phyloP scores from a whole-genome alignment of 2,797 vertebrate species.

The Orestias chungarensis region DNA sequence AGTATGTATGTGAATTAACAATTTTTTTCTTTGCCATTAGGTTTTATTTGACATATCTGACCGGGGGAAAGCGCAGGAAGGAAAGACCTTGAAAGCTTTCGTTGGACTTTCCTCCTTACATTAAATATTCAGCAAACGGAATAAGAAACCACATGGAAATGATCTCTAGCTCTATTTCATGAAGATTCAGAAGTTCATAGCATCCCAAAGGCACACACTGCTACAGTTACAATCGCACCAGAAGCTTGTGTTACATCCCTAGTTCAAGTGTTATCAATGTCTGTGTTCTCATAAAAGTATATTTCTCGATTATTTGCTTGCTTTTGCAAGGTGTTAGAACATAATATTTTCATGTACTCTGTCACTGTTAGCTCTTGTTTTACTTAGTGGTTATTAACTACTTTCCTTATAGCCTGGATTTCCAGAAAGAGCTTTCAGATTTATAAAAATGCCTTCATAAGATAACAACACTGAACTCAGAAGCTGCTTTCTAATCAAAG shows the following conservation, averaged over 20 bases:
- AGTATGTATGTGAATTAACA: background rate
- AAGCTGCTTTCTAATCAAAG: conserved; percentile 39
- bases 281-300: too few species aligned
- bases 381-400: background rate
- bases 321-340: background rate
- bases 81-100: conserved; percentile 31
- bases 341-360: background rate
- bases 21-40: background rate
- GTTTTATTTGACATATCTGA: background rate
- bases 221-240: conserved; percentile 2
- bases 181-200: conserved; percentile 43
- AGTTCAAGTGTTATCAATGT: background rate
- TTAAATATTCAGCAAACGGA: conserved; percentile 70
- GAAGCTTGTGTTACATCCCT: background rate
- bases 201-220: conserved; percentile 22
- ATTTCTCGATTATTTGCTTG: background rate
- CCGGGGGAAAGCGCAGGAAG: background rate
- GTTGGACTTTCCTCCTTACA: conserved; percentile 41
- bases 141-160: conserved; percentile 59
- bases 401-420: conserved; percentile 1
- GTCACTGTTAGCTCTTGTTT: background rate
- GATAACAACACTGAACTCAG: background rate
- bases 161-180: conserved; percentile 39
- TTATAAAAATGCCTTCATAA: background rate
- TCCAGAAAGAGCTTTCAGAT: background rate